Base-by-base conservation (phyloP, 2,113 vertebrate genomes). In the Aegithalos caudatus region DNA sequence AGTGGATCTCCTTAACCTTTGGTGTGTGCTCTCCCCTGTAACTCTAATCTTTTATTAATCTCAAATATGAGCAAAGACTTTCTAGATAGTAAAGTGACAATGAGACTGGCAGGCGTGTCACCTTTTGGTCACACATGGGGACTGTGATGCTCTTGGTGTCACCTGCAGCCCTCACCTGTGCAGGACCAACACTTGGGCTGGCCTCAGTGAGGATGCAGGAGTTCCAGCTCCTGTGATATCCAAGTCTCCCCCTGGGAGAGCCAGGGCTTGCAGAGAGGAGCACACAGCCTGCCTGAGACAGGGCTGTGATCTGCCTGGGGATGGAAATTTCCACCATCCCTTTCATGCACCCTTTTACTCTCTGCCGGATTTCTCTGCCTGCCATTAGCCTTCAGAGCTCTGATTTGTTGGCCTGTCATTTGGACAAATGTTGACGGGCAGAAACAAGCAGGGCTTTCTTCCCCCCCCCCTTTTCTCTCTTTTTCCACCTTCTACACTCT, bases 381-480 rank as follows among this genome's bases (percentile, higher is more conserved):
- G 74, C 94, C 25, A 51, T 97, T 95, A 91, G 92, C 97, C 96
- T 51, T 80, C 92, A 37, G 95, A 38, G 86, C 90, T 90, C 92
- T 76, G 96, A 97, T 98, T 97, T 97, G 97, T 97, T 81, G 94
- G 84, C 91, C 97, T 97, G 97, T 98, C 97, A 96, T 87, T 65
- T 74, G 97, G 96, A 97, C 93, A 95, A 96, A 97, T 93, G 95
- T 67, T 96, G 98, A 97, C 8, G 44, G 96, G 96, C 94, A 94
- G 92, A 89, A 95, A 94, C 96, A 96, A 96, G 92, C 78, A 33
- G 25, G 71, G 86, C 29, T 92, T 76, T 44, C 66, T 88, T 42
- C 4, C 2, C 21, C 38, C 56, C n/a, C 28, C 69, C 47, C 17
- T 51, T 21, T 23, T 33, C 53, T 44, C 35, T 24, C 28, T n/a